Evolutionary conservation across 2,113 vertebrate genomes (phyloP), one percentile per base, ranked within the genome.

Genomic region (Turdus rufiventris): DNA sequence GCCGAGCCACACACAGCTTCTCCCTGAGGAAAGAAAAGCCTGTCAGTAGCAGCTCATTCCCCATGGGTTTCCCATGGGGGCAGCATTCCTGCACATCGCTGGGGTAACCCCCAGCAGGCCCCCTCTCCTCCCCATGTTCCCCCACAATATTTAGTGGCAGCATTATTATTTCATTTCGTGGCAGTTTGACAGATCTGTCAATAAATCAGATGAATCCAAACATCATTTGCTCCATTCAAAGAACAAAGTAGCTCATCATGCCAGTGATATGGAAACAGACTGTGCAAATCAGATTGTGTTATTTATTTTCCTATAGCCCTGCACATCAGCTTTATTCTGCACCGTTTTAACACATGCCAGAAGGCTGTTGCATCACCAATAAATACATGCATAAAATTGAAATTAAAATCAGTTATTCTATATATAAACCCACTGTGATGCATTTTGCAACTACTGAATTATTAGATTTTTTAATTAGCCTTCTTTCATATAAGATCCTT

Each of bases 1-100:
- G 97, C 82, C 98, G 98, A 97, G 98, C 98, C 98, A 98, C 98
- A 86, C 98, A 98, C 98, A 99, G 96, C 98, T 99, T 99, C 98
- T 99, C 98, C 98, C 99, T 99, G 23, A 1, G 88, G 96, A 97
- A 97, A 97, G 70, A 97, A 95, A 96, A 93, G 87, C 33, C 3
- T n/a, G 62, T 97, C 93, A 97, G 80, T 47, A 94, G 95, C 67
- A 68, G 87, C 19, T 85, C 81, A 66, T 81, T 86, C 68, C 45
- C 58, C 82, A 58, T 43, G 10, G 20, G n/a, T 58, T 40, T 53
- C 85, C 80, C 34, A 12, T 23, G 2, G 9, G 26, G 40, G 48
- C 24, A 45, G 80, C 92, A 91, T 96, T 93, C 95, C 93, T 36
- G 53, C n/a, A 47, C 60, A 71, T 66, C 28, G 57, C 94, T 71